A percentile compares a stretch with the other conserved stretches of the same genome.
These are phyloP conservation scores for Hippopotamus amphibius DNA, from an alignment of 2,113 vertebrate genomes.

Conservation along the genomic window DNA sequence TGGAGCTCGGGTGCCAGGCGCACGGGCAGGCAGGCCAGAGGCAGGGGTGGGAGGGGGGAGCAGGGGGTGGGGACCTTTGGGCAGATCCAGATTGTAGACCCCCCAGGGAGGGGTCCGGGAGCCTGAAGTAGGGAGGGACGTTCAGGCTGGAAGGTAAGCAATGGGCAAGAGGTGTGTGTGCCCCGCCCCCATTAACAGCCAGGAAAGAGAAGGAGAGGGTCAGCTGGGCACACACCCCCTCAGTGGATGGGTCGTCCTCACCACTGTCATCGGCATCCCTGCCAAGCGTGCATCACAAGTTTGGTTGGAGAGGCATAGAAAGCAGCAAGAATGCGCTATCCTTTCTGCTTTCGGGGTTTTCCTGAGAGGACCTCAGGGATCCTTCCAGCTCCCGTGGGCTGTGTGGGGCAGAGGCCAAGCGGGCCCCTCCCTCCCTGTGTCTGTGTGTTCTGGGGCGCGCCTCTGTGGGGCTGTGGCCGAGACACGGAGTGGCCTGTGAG, in stretches of 20 bases:
- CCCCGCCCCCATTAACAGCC: background rate
- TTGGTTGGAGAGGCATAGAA: background rate
- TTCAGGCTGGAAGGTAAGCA: background rate
- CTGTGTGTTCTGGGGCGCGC: background rate
- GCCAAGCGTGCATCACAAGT: background rate
- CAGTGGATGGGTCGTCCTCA: background rate
- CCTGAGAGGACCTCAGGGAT: background rate
- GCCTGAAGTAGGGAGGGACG: background rate
- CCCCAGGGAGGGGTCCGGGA: background rate
- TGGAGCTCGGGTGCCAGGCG: background rate
- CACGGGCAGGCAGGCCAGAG: background rate
- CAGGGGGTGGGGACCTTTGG: background rate
- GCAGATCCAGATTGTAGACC: background rate
- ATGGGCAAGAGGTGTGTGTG: background rate
- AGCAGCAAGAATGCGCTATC: rapidly evolving
- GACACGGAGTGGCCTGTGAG: background rate
- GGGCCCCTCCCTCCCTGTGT: background rate
- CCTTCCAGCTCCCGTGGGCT: too few relatives aligned
- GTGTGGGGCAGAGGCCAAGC: background rate
- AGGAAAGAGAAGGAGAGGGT: background rate
- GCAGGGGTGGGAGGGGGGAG: background rate
- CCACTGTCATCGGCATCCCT: rapidly evolving
- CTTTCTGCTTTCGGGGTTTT: background rate
- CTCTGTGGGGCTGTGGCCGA: background rate
- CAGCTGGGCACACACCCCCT: rapidly evolving